Percentiles rank a stretch among this genome's conserved stretches.
These are phyloP conservation scores for Ephestia elutella DNA, from an alignment of 1,140 invertebrate genomes.

Conservation along the genomic window DNA sequence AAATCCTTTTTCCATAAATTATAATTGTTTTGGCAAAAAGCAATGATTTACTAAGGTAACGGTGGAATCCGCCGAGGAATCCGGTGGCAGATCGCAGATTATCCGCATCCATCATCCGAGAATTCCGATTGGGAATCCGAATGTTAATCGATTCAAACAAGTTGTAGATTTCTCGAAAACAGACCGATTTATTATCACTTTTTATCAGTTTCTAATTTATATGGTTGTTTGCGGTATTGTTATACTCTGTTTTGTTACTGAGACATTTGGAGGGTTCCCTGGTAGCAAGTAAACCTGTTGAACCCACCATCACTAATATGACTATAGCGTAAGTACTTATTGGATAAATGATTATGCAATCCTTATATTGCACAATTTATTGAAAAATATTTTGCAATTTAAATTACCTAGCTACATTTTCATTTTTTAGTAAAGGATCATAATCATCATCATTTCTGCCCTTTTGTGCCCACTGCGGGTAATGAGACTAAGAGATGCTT, in stretches of 20 bases:
- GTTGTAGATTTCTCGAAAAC: slow-evolving; percentile 50
- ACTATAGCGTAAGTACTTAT: no score
- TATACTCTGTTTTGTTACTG: neutral
- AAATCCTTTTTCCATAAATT: neutral
- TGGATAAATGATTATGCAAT: no score
- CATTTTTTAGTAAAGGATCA: no score
- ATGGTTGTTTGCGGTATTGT: neutral
- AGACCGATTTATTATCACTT: slow-evolving; percentile 3
- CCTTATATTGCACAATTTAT: no score
- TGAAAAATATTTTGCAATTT: no score
- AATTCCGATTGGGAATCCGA: slow-evolving; percentile 53
- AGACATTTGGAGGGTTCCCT: neutral
- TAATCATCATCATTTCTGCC: no score
- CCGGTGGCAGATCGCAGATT: slow-evolving; percentile 69
- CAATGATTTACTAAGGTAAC: slow-evolving; percentile 25
- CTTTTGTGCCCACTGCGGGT: no score
- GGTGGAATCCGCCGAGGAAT: slow-evolving; percentile 48
- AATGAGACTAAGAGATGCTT: no score
- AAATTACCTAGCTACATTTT: no score
- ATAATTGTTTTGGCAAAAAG: slow-evolving; percentile 7
- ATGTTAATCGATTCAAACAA: slow-evolving; percentile 46
- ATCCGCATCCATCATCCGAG: slow-evolving; percentile 57
- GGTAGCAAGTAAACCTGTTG: no score
- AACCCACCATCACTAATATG: no score
- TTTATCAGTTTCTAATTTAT: neutral